Conservation (phyloP, 2,797 vertebrate genomes). For the Nyctalus aviator region DNA sequence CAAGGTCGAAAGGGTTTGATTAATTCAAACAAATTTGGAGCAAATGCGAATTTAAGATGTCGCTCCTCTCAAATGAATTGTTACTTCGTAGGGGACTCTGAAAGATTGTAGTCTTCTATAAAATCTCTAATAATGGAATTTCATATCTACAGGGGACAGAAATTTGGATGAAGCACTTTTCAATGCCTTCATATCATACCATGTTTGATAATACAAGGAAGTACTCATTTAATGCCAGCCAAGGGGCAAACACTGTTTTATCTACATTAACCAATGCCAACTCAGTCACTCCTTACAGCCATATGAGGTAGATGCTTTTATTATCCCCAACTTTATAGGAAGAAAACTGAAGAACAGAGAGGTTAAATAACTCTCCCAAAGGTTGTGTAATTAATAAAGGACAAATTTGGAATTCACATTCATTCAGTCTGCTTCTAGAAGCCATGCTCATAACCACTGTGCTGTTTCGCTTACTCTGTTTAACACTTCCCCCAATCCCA, state of each 20-base stretch:
- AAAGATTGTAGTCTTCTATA: slow-evolving; percentile 2
- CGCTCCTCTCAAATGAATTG: neutral
- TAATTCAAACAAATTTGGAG: neutral
- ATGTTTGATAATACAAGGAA: neutral
- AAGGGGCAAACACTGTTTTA: neutral
- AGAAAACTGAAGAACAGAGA: slow-evolving; percentile 40
- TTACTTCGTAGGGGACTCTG: neutral
- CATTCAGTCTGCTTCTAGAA: neutral
- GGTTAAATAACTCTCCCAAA: neutral
- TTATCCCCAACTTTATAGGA: neutral
- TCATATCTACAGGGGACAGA: neutral
- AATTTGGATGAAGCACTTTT: neutral
- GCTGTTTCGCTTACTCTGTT: neutral
- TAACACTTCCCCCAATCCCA: neutral
- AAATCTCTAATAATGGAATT: slow-evolving; percentile 5
- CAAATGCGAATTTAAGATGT: slow-evolving; percentile 8
- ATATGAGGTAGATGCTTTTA: neutral
- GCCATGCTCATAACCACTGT: neutral
- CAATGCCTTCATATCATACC: neutral
- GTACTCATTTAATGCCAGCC: neutral
- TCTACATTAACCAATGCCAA: neutral
- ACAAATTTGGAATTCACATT: neutral
- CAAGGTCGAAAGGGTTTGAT: neutral
- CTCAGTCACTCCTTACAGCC: neutral
- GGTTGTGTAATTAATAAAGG: neutral